Percentiles rank a stretch among this genome's conserved stretches.
These are phyloP conservation scores for Dromiciops gliroides DNA, from an alignment of 2,113 vertebrate species.

Conservation along the genomic window DNA sequence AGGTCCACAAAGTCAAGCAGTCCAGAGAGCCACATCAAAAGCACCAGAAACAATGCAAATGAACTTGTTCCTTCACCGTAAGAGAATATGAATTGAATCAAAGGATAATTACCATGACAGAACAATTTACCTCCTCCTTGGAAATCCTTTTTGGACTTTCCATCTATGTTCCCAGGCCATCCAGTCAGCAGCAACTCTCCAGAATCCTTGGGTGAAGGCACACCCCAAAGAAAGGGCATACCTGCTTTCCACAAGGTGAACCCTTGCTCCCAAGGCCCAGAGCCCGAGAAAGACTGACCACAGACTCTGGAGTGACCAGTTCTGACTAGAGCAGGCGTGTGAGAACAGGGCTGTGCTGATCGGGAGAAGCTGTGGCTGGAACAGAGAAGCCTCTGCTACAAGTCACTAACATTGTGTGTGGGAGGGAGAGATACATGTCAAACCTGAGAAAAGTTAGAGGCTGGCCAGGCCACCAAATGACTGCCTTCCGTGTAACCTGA, in stretches of 20 bases:
- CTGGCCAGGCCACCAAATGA: slow-evolving; percentile 68
- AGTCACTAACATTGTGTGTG: slow-evolving; percentile 51
- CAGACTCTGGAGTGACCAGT: background rate
- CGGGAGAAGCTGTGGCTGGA: background rate
- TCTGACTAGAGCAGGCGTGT: background rate
- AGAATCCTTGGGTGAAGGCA: slow-evolving; percentile 43
- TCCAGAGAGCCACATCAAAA: background rate
- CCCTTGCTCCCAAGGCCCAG: background rate
- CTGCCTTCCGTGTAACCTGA: slow-evolving; percentile 77
- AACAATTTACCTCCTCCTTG: background rate
- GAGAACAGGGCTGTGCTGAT: slow-evolving; percentile 11
- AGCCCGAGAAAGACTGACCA: background rate
- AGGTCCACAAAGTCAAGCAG: background rate
- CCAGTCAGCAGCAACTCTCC: slow-evolving; percentile 16
- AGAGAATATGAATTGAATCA: background rate
- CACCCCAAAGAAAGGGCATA: slow-evolving; percentile 51
- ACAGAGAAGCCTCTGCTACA: slow-evolving; percentile 25
- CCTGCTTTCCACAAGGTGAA: background rate
- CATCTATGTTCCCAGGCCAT: slow-evolving; percentile 47
- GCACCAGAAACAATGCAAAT: background rate
- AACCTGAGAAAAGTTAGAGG: slow-evolving; percentile 53
- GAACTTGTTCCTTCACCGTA: background rate
- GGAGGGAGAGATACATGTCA: slow-evolving; percentile 52
- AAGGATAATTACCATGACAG: background rate
- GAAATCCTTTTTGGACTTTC: background rate